A percentile compares a stretch with the other conserved stretches of the same genome.
Evolutionary conservation across 2,888 invertebrate genomes (phyloP).

Genomic region (Lasioglossum figueresi): DNA sequence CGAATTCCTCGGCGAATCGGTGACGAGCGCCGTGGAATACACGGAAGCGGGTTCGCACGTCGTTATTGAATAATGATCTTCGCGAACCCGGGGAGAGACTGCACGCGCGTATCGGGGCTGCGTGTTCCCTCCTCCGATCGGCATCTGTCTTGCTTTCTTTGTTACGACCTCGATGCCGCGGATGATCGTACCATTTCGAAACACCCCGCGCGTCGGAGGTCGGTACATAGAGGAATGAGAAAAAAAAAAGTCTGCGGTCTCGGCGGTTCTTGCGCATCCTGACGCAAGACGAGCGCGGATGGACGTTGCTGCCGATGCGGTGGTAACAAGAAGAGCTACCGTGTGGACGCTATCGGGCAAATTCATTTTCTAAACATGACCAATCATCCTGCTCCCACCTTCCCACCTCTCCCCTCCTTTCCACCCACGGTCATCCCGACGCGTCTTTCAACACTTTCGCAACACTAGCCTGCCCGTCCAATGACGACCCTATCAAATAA

Average conservation of each 20-base stretch:
- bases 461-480: background rate
- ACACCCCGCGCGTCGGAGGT: slow-evolving; percentile 52
- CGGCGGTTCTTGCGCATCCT: slow-evolving; percentile 52
- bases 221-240: slow-evolving; percentile 27
- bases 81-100: slow-evolving; percentile 29
- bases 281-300: slow-evolving; percentile 58
- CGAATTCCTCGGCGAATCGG: slow-evolving; percentile 43
- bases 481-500: background rate
- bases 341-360: slow-evolving; percentile 33
- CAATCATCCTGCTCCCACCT: background rate
- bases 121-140: slow-evolving; percentile 40
- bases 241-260: slow-evolving; percentile 63
- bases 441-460: background rate
- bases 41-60: slow-evolving; percentile 61
- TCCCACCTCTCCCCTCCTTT: too few species aligned
- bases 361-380: slow-evolving; percentile 8
- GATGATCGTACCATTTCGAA: slow-evolving; percentile 59
- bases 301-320: slow-evolving; percentile 28
- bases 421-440: background rate
- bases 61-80: slow-evolving; percentile 61
- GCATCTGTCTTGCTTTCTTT: slow-evolving; percentile 57
- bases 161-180: slow-evolving; percentile 53
- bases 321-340: slow-evolving; percentile 46
- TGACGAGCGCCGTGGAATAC: slow-evolving; percentile 20
- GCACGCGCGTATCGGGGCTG: slow-evolving; percentile 33